Evolutionary conservation across 1,140 invertebrate genomes (phyloP).

Genomic region (Archegozetes longisetosus): DNA sequence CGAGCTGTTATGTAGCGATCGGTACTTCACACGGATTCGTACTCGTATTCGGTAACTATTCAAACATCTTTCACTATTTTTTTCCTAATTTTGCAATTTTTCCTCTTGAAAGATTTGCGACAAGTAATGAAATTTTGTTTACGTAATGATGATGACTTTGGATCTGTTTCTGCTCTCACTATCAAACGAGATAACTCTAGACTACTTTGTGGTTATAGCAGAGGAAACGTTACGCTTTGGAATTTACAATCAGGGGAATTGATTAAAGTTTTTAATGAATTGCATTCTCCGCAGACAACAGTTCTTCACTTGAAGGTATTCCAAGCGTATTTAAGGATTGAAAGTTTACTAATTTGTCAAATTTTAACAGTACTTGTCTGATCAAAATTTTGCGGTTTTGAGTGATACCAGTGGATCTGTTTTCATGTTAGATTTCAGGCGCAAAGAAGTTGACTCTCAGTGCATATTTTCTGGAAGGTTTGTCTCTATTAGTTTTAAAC

Average conservation of each 20-base stretch:
- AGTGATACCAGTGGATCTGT: constrained; percentile 94
- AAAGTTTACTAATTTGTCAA: constrained; percentile 8
- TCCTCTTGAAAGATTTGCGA: constrained; percentile 27
- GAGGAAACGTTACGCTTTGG: constrained; percentile 47
- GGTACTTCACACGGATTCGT: constrained; percentile 85
- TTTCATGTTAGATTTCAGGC: constrained; percentile 77
- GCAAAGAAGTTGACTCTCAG: constrained; percentile 17
- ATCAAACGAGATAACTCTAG: constrained; percentile 74
- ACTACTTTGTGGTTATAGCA: constrained; percentile 66
- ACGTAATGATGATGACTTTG: constrained; percentile 39
- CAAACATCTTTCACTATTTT: constrained; percentile 37
- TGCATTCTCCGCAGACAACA: constrained; percentile 69
- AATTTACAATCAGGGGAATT: constrained; percentile 39
- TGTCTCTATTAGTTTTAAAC: constrained; percentile 2
- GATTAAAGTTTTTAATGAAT: constrained; percentile 59
- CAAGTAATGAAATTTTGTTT: constrained; percentile 56
- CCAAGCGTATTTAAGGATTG: constrained; percentile 6
- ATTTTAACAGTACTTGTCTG: constrained; percentile 49
- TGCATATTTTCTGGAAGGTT: constrained; percentile 34
- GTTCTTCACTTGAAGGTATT: constrained; percentile 61
- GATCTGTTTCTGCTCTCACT: constrained; percentile 57
- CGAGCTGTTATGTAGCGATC: constrained; percentile 43
- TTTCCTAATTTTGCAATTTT: constrained; percentile 12
- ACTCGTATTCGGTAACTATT: constrained; percentile 59
- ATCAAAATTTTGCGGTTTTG: constrained; percentile 55